Evolutionary conservation across 2,888 invertebrate genomes (phyloP).

Genomic region (Lycia hirtaria): DNA sequence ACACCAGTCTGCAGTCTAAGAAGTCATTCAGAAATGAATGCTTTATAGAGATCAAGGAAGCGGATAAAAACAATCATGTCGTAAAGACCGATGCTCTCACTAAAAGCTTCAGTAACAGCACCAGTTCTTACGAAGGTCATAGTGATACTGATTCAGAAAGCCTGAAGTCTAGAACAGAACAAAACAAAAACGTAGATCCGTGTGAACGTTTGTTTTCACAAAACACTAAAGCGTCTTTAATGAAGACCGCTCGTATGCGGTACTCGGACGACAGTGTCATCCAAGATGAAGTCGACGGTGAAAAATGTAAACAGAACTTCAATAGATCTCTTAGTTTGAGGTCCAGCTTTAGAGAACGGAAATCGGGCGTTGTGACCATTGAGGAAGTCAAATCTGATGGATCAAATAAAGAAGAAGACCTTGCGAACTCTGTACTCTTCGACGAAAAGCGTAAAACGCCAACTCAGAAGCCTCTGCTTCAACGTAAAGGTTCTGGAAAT

Average conservation of each 20-base stretch:
- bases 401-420: constrained; percentile 70
- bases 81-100: constrained; percentile 65
- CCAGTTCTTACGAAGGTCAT: constrained; percentile 87
- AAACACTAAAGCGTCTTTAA: constrained; percentile 85
- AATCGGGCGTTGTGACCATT: constrained; percentile 78
- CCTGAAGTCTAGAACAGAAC: constrained; percentile 65
- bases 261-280: constrained; percentile 81
- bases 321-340: constrained; percentile 66
- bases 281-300: constrained; percentile 77
- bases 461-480: constrained; percentile 58
- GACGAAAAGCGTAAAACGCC: constrained; percentile 72
- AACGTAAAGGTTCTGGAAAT: constrained; percentile 68
- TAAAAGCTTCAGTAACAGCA: constrained; percentile 86
- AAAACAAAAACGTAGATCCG: constrained; percentile 67
- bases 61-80: constrained; percentile 61
- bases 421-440: constrained; percentile 66
- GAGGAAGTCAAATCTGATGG: constrained; percentile 79
- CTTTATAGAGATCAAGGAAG: constrained; percentile 77
- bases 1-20: constrained; percentile 74
- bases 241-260: constrained; percentile 86
- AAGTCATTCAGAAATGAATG: constrained; percentile 74
- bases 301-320: constrained; percentile 70
- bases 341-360: constrained; percentile 75
- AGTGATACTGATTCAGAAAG: constrained; percentile 88
- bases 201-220: constrained; percentile 84